These are phyloP conservation scores for Paramisgurnus dabryanus DNA, from an alignment of 2,113 vertebrate genomes.

Conservation along the genomic window DNA sequence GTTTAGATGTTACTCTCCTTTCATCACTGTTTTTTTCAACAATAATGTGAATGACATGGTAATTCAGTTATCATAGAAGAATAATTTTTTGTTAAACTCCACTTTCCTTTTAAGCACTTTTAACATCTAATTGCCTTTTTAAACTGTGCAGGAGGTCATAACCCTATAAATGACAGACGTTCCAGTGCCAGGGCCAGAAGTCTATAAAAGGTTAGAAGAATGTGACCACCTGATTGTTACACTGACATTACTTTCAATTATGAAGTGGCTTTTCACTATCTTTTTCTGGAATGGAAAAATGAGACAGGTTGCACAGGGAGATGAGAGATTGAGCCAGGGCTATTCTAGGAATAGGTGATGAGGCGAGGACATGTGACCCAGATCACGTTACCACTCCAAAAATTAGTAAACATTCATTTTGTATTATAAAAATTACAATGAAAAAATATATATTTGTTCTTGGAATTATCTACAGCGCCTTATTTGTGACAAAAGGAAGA, in stretches of 20 bases:
- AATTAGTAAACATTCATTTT: slow-evolving; percentile 36
- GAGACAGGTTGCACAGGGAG: slow-evolving; percentile 34
- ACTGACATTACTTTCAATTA: slow-evolving; percentile 26
- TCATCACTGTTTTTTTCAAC: background rate
- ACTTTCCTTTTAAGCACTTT: slow-evolving; percentile 4
- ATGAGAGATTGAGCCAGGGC: slow-evolving; percentile 9
- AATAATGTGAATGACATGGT: background rate
- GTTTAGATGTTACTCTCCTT: slow-evolving; percentile 8
- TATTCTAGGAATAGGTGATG: slow-evolving; percentile 36
- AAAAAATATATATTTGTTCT: background rate
- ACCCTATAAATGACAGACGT: slow-evolving; percentile 26
- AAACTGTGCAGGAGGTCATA: slow-evolving; percentile 7
- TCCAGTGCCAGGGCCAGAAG: background rate
- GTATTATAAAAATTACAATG: background rate
- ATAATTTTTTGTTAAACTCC: background rate
- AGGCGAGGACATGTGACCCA: slow-evolving; percentile 30
- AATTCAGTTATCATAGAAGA: slow-evolving; percentile 12
- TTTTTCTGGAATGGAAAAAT: slow-evolving; percentile 44
- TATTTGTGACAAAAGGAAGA: background rate
- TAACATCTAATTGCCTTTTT: slow-evolving; percentile 14
- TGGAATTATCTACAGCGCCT: background rate
- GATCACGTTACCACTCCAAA: slow-evolving; percentile 51
- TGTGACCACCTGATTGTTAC: slow-evolving; percentile 26
- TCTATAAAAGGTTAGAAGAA: slow-evolving; percentile 28
- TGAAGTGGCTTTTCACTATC: slow-evolving; percentile 48